These are phyloP conservation scores for Torymus auratus DNA, from an alignment of 2,888 invertebrate genomes.

Conservation along the genomic window DNA sequence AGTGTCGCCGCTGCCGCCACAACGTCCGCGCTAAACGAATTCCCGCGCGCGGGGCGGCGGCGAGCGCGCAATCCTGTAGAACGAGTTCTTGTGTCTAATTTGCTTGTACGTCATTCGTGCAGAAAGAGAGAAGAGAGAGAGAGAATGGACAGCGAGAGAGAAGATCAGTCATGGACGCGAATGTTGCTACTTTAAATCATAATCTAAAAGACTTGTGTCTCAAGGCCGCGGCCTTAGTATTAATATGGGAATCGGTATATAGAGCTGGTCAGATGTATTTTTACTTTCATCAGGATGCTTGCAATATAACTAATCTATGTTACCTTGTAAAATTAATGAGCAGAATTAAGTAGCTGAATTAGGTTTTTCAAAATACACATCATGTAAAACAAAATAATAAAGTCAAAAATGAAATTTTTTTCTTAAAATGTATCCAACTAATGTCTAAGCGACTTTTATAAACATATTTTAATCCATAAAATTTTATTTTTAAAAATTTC, in stretches of 20 bases:
- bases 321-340: no score
- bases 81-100: slow-evolving; percentile 47
- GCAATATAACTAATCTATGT: no score
- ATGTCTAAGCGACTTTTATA: no score
- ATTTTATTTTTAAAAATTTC: no score
- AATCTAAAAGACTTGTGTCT: slow-evolving; percentile 18
- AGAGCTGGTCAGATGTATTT: no score
- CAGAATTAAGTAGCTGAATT: no score
- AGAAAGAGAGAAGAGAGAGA: neutral
- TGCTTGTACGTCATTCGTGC: slow-evolving; percentile 42
- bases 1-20: slow-evolving; percentile 4
- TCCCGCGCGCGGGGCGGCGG: neutral
- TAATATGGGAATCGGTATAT: neutral
- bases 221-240: slow-evolving; percentile 11
- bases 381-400: no score
- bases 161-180: slow-evolving; percentile 22
- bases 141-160: neutral
- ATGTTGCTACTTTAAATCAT: slow-evolving; percentile 24
- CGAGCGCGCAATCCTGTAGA: slow-evolving; percentile 32
- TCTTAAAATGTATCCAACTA: no score
- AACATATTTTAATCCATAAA: no score
- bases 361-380: no score
- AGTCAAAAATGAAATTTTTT: no score
- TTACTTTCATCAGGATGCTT: no score
- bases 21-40: slow-evolving; percentile 11